Evolutionary conservation across 1,140 invertebrate species (phyloP), one percentile per base, ranked within the genome.

Genomic region (Coenobita brevimanus): DNA sequence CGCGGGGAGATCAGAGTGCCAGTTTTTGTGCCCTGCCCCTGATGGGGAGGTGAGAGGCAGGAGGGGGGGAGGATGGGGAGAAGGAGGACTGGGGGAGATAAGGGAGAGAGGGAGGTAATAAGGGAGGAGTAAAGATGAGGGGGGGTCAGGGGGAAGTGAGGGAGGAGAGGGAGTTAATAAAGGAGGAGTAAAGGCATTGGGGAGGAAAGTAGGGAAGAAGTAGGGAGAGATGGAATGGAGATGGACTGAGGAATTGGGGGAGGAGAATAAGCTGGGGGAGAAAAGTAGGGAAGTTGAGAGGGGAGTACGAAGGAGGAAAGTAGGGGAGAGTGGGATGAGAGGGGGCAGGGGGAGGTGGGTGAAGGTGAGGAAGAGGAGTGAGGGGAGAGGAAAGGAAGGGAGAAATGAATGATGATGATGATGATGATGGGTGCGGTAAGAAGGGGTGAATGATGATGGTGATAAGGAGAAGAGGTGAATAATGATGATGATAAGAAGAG

Each of bases 11-110:
- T n/a, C n/a, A n/a, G n/a, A n/a, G n/a, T n/a, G n/a, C n/a, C n/a
- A n/a, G n/a, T n/a, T n/a, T n/a, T n/a, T n/a, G n/a, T n/a, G n/a
- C n/a, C n/a, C n/a, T n/a, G n/a, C n/a, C n/a, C n/a, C n/a, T n/a
- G n/a, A n/a, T n/a, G n/a, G n/a, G n/a, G n/a, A n/a, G n/a, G 27
- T 13, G 27, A 15, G 73, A 76, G 15, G 15, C 8, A 27, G 73
- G 15, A 30, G 41, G 38, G 15, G 27, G 41, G 73, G 41, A 30
- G 41, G 38, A 57, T 81, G 80, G 86, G 88, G 89, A 91, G 90
- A 90, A 38, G 84, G 38, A 82, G 50, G 57, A 79, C 27, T 54
- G 82, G 76, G 13, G 27, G 15, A 30, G 38, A 30, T 15, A 27
- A 43, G 15, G 15, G 73, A 15, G 38, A 38, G 38, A 13, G 73